Base-by-base conservation (phyloP, 2,888 invertebrate genomes). In the Oxyteleia sp. region DNA sequence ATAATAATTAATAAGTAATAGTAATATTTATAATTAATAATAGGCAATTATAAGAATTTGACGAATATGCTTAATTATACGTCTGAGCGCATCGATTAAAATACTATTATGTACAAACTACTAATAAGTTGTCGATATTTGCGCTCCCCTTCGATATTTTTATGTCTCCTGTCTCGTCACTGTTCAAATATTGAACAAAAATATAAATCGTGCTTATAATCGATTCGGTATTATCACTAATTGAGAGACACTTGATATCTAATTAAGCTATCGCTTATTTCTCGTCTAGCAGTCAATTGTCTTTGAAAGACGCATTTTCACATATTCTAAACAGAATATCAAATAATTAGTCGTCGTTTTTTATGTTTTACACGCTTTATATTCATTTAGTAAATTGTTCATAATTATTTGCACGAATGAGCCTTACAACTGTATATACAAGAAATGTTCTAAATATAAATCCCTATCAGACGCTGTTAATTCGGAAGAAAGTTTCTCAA, bases 161-260 rank as follows among this genome's bases (percentile, higher is more conserved):
- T 32, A 26, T 49, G 66, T 80, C 55, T 38, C 41, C n/a, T 57
- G 7, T 59, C 35, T 69, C 51, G 51, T 86, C 78, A 49, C 74
- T 84, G 88, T 90, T 90, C 88, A 89, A 89, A 88, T 89, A 89
- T 89, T 90, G 88, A 90, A 91, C 89, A 87, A 85, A 88, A 85
- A 83, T 72, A 66, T 78, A 59, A 78, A 41, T 57, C 68, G 68
- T 57, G 74, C 78, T 83, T 78, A 72, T 68, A 78, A 82, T 78
- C 76, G 69, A 68, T 53, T 59, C 41, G 32, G 53, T 81, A 45
- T 55, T 63, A 79, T 71, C 64, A 68, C 68, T 79, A 79, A 57
- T 79, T 57, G 74, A 79, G 55, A 72, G 69, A 83, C 57, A 63
- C 59, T 83, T 63, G 71, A 80, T 84, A 84, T 83, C 74, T 75